Conservation (phyloP, 1,140 invertebrate species). For the Prorops nasuta region DNA sequence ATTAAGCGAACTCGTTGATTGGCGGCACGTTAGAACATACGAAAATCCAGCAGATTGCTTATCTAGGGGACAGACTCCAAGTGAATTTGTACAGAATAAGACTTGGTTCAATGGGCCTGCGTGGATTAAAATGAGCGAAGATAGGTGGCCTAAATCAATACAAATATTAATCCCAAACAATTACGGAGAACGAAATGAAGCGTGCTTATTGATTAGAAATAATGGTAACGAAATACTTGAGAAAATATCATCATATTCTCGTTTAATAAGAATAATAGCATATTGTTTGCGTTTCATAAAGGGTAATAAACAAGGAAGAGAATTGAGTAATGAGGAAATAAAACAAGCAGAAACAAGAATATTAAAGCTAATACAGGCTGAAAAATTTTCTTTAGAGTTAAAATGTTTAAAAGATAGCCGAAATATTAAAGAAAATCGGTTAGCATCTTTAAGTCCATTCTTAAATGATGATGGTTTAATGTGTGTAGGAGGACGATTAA, state of each 20-base stretch:
- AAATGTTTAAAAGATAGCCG: neutral
- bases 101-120: neutral
- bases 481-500: neutral
- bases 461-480: neutral
- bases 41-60: no score
- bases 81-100: neutral
- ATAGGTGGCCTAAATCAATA: neutral
- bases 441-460: neutral
- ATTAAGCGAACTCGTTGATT: neutral
- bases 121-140: conserved; percentile 6
- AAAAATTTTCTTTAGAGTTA: neutral
- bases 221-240: neutral
- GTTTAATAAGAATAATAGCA: no score
- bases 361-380: neutral
- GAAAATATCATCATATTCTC: neutral
- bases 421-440: neutral
- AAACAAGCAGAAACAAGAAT: neutral
- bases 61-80: no score
- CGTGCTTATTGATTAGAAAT: neutral
- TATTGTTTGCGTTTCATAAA: neutral
- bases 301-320: neutral
- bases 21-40: neutral
- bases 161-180: neutral
- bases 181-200: neutral
- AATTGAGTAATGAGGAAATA: neutral